phyloP scores from a whole-genome alignment of 2,888 invertebrate genomes.

The Allolobophora icterica region DNA sequence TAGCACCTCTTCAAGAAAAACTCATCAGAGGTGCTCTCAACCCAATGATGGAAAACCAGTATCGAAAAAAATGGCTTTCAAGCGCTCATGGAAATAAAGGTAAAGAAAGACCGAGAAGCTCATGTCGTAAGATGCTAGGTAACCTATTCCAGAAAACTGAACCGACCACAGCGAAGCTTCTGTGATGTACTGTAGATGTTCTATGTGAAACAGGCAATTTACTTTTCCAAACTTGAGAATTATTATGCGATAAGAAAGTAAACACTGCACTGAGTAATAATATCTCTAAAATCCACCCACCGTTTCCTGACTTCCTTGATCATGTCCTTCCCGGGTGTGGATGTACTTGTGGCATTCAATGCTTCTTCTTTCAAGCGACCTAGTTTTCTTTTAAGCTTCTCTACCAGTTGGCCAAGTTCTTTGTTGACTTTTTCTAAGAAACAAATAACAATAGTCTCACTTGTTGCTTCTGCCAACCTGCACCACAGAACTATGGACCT shows the following conservation, averaged over 20 bases:
- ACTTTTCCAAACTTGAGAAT: too few species aligned
- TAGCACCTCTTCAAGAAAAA: too few species aligned
- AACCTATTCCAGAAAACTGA: too few species aligned
- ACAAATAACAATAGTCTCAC: neutral
- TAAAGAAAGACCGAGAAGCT: too few species aligned
- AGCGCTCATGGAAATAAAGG: too few species aligned
- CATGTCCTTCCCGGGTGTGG: neutral
- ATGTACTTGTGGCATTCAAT: neutral
- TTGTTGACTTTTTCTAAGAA: slow-evolving; percentile 9
- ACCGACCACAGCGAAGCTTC: too few species aligned
- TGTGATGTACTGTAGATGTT: too few species aligned
- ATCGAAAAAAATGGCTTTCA: too few species aligned
- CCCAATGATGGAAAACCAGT: too few species aligned
- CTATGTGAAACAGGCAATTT: neutral
- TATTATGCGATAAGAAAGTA: too few species aligned
- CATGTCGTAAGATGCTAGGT: too few species aligned
- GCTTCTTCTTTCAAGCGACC: neutral
- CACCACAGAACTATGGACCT: neutral
- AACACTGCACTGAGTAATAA: neutral
- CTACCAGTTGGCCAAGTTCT: neutral
- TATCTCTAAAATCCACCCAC: neutral
- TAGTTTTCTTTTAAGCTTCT: neutral
- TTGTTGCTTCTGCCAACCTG: neutral
- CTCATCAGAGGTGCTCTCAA: too few species aligned
- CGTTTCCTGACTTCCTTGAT: neutral